Evolutionary conservation across 2,113 vertebrate species (phyloP).

Genomic region (Herpailurus yagouaroundi): DNA sequence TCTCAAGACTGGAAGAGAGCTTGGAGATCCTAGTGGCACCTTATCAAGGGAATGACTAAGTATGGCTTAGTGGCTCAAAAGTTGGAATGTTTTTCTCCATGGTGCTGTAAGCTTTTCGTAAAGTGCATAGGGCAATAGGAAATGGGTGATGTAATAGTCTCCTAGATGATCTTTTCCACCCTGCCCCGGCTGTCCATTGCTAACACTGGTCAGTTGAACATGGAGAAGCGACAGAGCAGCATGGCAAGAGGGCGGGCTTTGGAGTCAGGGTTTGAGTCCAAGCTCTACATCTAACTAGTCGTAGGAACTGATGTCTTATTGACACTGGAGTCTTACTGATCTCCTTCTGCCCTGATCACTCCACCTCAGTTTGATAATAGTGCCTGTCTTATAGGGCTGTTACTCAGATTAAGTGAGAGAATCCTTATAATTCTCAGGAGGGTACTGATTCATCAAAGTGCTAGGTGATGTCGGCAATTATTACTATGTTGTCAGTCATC

Average conservation of each 20-base stretch:
- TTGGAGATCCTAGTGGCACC: background rate
- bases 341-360: background rate
- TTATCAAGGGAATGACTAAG: background rate
- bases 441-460: background rate
- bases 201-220: background rate
- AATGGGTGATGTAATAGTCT: background rate
- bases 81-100: background rate
- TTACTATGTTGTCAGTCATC: background rate
- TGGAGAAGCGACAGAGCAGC: background rate
- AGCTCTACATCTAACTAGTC: background rate
- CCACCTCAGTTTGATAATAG: background rate
- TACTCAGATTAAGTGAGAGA: background rate
- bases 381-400: background rate
- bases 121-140: background rate
- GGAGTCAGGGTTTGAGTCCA: background rate
- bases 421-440: background rate
- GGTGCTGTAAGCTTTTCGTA: background rate
- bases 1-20: background rate
- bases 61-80: background rate
- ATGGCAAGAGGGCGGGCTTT: background rate
- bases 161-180: background rate
- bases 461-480: background rate
- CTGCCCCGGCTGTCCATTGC: rapidly evolving
- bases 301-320: background rate
- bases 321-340: background rate